phyloP scores from a whole-genome alignment of 2,888 invertebrate genomes.

The Iphiclides podalirius region DNA sequence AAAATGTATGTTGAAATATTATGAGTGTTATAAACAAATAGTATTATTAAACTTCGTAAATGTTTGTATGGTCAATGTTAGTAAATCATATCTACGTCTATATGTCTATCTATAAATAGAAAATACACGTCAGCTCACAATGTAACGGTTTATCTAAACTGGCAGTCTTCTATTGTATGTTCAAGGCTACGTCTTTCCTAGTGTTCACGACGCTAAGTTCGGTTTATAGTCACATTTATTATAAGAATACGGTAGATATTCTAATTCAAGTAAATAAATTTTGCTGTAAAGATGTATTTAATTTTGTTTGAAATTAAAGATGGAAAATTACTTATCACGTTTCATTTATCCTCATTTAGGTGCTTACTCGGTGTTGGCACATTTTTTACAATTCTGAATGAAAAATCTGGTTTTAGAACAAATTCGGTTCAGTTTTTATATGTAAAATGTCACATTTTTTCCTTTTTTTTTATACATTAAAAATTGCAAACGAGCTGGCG shows the following conservation, averaged over 20 bases:
- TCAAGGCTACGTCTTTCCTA: not conserved
- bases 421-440: too few relatives aligned
- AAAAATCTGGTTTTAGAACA: too few relatives aligned
- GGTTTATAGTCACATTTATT: constrained; percentile 78
- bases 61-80: not conserved
- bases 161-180: not conserved
- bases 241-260: constrained; percentile 57
- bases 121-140: not conserved
- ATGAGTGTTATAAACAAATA: constrained; percentile 9
- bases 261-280: constrained; percentile 60
- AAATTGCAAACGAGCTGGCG: too few relatives aligned
- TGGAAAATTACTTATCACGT: constrained; percentile 43
- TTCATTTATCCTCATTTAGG: constrained; percentile 34
- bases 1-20: constrained; percentile 1
- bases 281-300: constrained; percentile 73
- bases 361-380: too few relatives aligned
- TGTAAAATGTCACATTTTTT: too few relatives aligned
- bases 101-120: not conserved
- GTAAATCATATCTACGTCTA: not conserved
- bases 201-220: constrained; percentile 25
- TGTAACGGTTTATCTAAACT: not conserved
- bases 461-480: too few relatives aligned
- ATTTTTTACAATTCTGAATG: too few relatives aligned
- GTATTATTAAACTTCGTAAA: not conserved
- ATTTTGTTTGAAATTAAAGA: constrained; percentile 70